Conservation (phyloP, 2,888 invertebrate genomes). For the Mythimna ferrago region DNA sequence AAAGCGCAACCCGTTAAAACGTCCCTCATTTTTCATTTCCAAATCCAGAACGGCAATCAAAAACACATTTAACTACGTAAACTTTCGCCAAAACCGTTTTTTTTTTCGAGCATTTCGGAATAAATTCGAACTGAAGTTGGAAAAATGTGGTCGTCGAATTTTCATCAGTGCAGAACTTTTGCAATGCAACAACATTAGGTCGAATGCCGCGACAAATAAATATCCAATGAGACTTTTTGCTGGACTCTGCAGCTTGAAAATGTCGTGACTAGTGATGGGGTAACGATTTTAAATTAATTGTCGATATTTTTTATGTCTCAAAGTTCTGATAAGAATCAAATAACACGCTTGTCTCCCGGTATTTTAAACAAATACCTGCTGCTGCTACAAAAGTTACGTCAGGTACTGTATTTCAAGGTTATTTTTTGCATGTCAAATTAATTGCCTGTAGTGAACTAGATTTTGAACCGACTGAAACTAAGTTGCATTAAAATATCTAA, state of each 20-base stretch:
- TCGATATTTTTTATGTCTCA: slow-evolving; percentile 33
- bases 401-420: neutral
- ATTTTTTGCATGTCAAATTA: slow-evolving; percentile 8
- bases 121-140: slow-evolving; percentile 61
- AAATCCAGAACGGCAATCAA: slow-evolving; percentile 54
- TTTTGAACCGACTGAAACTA: neutral
- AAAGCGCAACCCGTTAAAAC: slow-evolving; percentile 48
- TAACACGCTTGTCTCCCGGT: neutral
- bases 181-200: slow-evolving; percentile 78
- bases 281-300: neutral
- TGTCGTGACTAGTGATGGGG: slow-evolving; percentile 73
- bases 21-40: slow-evolving; percentile 50
- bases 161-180: slow-evolving; percentile 75
- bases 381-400: neutral
- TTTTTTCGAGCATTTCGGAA: slow-evolving; percentile 54
- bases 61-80: slow-evolving; percentile 60
- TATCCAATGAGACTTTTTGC: slow-evolving; percentile 86
- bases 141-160: slow-evolving; percentile 77
- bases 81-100: slow-evolving; percentile 46
- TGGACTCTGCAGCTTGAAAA: slow-evolving; percentile 77
- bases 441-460: slow-evolving; percentile 4
- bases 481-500: slow-evolving; percentile 7
- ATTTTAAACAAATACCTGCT: neutral
- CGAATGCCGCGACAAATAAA: slow-evolving; percentile 77
- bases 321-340: neutral